phyloP scores from a whole-genome alignment of 1,140 invertebrate genomes.

The Megathymus violae region DNA sequence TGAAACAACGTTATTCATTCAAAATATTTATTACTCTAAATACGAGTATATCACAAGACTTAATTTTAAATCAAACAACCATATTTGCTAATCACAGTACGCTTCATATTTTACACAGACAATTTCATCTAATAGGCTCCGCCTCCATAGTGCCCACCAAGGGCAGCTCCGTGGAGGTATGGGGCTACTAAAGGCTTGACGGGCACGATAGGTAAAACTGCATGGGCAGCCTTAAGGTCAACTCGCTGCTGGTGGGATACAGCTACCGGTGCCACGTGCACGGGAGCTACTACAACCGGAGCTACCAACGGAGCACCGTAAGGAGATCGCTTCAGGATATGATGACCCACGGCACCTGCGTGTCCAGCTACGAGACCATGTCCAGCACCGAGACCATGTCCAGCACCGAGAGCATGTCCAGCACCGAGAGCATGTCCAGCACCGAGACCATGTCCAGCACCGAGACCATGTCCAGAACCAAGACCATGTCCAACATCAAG shows the following conservation, averaged over 20 bases:
- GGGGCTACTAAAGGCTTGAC: slow-evolving; percentile 53
- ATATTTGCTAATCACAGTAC: neutral
- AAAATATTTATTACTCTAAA: neutral
- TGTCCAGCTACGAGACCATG: slow-evolving; percentile 36
- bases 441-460: slow-evolving; percentile 19
- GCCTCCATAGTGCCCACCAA: slow-evolving; percentile 35
- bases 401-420: slow-evolving; percentile 15
- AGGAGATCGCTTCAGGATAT: slow-evolving; percentile 63
- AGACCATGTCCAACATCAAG: slow-evolving; percentile 17
- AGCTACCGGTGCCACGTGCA: slow-evolving; percentile 57
- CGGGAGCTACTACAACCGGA: slow-evolving; percentile 44
- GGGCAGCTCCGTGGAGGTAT: slow-evolving; percentile 38
- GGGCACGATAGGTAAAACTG: slow-evolving; percentile 51
- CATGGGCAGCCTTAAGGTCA: slow-evolving; percentile 58
- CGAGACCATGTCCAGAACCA: slow-evolving; percentile 19
- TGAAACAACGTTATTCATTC: neutral
- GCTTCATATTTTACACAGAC: neutral
- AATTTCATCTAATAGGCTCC: neutral
- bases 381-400: slow-evolving; percentile 14
- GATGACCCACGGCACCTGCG: slow-evolving; percentile 46
- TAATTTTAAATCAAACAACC: slow-evolving; percentile 1
- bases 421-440: slow-evolving; percentile 14
- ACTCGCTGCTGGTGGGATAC: slow-evolving; percentile 73
- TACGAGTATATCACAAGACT: neutral
- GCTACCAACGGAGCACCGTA: slow-evolving; percentile 49